Base-by-base conservation (phyloP, 2,113 vertebrate genomes). In the Phrynosoma platyrhinos region DNA sequence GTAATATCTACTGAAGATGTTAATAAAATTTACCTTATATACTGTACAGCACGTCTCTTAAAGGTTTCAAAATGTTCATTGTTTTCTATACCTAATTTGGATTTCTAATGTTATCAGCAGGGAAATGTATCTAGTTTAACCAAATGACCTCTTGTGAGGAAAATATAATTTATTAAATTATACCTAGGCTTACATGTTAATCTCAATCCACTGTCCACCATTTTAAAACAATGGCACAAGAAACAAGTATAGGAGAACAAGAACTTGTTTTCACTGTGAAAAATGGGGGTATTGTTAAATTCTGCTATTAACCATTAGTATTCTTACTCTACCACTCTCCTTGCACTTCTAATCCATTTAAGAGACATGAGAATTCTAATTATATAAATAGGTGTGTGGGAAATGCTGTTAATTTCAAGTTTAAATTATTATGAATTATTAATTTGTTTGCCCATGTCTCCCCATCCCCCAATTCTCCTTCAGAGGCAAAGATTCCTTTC, bases 371-470 rank as follows among this genome's bases (percentile, higher is more conserved):
- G 36, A 62, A 1, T 52, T 74, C 69, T 68, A 25, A 79, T 14
- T 32, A 5, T 23, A 69, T 36, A 79, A 87, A 72, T 8, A 36
- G 4, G 30, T 9, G 1, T 2, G 80, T 66, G 30, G 18, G n/a
- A n/a, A 42, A 21, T 40, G n/a, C 64, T 40, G 2, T 66, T 30
- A 64, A 78, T 58, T 55, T 88, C 58, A 77, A 27, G 9, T 69
- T 23, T 32, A 36, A 21, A 53, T 36, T 7, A 69, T 55, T 47
- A 82, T 20, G 40, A 72, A 42, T 42, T 36, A 78, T 23, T 66
- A 66, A 90, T 94, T 94, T 92, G 91, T 85, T 47, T 94, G 90
- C 92, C 89, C 90, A 93, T 89, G 91, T 0, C 7, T 83, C 91
- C 69, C 91, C 71, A 1, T 83, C 91, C 75, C 90, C 58, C 1